Evolutionary conservation across 2,888 invertebrate species (phyloP), one percentile per base, ranked within the genome.

Genomic region (Thereva nobilitata): DNA sequence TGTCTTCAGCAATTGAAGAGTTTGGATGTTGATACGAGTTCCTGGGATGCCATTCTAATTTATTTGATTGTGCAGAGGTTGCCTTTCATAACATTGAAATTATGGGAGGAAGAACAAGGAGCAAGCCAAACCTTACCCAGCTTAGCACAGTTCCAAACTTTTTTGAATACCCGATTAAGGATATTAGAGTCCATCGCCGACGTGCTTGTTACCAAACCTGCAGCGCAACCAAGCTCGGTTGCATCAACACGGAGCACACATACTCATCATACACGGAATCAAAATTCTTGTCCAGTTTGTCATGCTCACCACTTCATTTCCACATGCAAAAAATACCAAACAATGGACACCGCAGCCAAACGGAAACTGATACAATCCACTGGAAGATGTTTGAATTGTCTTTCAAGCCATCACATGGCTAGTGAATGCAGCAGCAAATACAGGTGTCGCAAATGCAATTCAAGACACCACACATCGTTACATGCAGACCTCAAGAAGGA

Each of bases 21-120:
- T 6, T 4, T 54, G 6, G 38, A 37, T 2, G 7, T 54, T 10
- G 54, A 54, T n/a, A 54, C 38, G n/a, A 4, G n/a, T 0, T 54
- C 54, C 0, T 54, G 54, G 54, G 54, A 35, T 4, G 6, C 38
- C 5, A 8, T 54, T 4, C 38, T 54, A 3, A 54, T 54, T 10
- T 54, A 38, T 8, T 6, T 54, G 1, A 1, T 54, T 8, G 54
- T 38, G n/a, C 54, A 54, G 10, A 54, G 1, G 7, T 6, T 54
- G 3, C 54, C 54, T 5, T 38, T 38, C 10, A n/a, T n/a, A 34
- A 52, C 52, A 5, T 1, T 52, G 1, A 53, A 6, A 35, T 23
- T 53, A n/a, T 53, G 52, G 53, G 37, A 55, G 35, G 55, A 55
- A 38, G 55, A 55, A 41, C 41, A 12, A 23, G 55, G 55, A 41